Conservation (phyloP, 2,113 vertebrate species). For the Enhydra lutris region DNA sequence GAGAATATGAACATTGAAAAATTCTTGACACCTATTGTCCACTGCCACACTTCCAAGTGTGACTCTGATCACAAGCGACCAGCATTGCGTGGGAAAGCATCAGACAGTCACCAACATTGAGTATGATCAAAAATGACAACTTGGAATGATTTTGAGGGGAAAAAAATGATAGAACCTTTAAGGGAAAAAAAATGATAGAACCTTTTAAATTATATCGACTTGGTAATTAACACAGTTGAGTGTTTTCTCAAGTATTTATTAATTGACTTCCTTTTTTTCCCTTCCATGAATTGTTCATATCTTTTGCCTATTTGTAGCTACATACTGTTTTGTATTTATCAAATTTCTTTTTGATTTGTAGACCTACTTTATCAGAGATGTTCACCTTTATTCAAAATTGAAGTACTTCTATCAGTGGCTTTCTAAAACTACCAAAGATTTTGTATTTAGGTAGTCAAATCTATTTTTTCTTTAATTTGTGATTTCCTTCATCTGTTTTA, state of each 20-base stretch:
- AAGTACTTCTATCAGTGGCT: background rate
- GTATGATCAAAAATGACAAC: background rate
- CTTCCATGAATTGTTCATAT: background rate
- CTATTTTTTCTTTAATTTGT: background rate
- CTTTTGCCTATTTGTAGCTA: background rate
- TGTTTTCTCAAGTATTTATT: background rate
- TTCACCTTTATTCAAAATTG: background rate
- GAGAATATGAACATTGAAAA: background rate
- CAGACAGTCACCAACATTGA: background rate
- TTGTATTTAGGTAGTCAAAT: background rate
- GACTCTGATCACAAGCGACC: rapidly evolving
- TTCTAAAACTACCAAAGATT: background rate
- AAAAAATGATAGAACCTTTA: background rate
- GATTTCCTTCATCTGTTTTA: slow-evolving; percentile 7
- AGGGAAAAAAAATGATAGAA: background rate
- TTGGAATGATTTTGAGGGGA: background rate
- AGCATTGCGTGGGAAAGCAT: rapidly evolving
- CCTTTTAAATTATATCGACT: background rate
- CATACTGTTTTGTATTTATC: background rate
- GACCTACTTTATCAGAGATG: background rate
- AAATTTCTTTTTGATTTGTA: background rate
- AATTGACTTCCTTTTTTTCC: background rate
- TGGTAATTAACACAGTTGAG: background rate
- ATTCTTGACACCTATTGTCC: background rate
- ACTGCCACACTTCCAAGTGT: background rate